Percentiles rank a stretch among this genome's conserved stretches.
Evolutionary conservation across 2,888 invertebrate species (phyloP).

Genomic region (Anticlea derivata): DNA sequence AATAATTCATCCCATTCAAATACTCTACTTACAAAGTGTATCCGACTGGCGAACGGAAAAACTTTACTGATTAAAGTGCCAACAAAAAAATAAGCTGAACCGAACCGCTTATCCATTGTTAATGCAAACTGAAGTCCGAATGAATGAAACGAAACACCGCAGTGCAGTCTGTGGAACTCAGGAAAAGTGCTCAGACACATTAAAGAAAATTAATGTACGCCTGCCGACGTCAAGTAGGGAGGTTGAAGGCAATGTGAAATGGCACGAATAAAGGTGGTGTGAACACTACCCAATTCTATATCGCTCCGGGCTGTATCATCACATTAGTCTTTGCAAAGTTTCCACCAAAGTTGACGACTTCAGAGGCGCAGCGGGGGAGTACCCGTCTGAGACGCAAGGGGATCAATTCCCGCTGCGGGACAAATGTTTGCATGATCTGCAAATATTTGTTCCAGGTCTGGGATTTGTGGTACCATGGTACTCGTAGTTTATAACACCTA

Average conservation of each 20-base stretch:
- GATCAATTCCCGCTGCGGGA: too few species aligned
- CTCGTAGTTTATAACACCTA: too few species aligned
- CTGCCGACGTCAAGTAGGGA: constrained; percentile 76
- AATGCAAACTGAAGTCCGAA: constrained; percentile 72
- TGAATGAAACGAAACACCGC: constrained; percentile 81
- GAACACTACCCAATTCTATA: constrained; percentile 71
- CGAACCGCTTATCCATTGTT: constrained; percentile 73
- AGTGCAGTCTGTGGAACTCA: constrained; percentile 73
- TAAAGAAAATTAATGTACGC: constrained; percentile 84
- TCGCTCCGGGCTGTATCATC: constrained; percentile 60
- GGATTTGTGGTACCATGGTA: too few species aligned
- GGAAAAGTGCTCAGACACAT: constrained; percentile 82
- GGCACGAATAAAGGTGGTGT: constrained; percentile 69
- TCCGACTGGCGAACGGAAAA: constrained; percentile 50
- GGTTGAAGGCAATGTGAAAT: constrained; percentile 80
- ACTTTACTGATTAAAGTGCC: constrained; percentile 74
- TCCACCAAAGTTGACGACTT: constrained; percentile 55
- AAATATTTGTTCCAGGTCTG: too few species aligned
- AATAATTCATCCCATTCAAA: constrained; percentile 55
- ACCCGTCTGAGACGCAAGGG: too few species aligned
- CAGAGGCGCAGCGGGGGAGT: too few species aligned
- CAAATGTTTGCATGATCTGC: too few species aligned
- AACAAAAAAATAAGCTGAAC: constrained; percentile 67
- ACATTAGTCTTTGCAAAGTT: constrained; percentile 62
- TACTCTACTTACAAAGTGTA: constrained; percentile 58